Base-by-base conservation (phyloP, 2,888 invertebrate species). In the Tetragonisca angustula region DNA sequence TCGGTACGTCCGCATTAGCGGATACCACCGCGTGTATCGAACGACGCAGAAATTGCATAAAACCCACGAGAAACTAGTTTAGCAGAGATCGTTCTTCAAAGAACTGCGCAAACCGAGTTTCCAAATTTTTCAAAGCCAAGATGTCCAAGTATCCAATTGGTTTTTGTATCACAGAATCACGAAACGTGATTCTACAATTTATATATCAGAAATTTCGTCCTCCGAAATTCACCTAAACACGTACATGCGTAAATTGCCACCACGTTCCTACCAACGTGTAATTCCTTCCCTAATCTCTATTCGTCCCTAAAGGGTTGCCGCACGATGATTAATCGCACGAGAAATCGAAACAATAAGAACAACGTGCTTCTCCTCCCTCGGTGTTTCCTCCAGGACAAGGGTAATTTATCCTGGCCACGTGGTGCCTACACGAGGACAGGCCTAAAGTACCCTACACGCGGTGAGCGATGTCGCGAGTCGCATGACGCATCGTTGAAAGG, bases 351-450 rank as follows among this genome's bases (percentile, higher is more conserved):
- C 71, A 71, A 76, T 67, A 76, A 50, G 68, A 72, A 61, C 71
- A 56, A 36, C 67, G 21, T 71, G 75, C 67, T 43, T 43, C 59
- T 19, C 24, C 24, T 17, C 52, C 5, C 27, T 27, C 19, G 13
- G 13, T 21, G 24, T 27, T 52, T 21, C 32, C 36, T 52, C 19
- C 54, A 4, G 32, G 27, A 65, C n/a, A 4, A 62, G 83, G 73
- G 76, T 76, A 81, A 88, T 88, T 88, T 88, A 79, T 85, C 81
- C 76, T 43, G 70, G 36, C 59, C 69, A 67, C 70, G 62, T 52
- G 71, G 64, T 62, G 67, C 68, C 56, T 61, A 24, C 70, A 43
- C 6, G 24, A 73, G 69, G 69, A 76, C 67, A 75, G 49, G 61
- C 68, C 75, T 68, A 79, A 82, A 73, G 80, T 77, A 75, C 76